Evolutionary conservation across 2,113 vertebrate species (phyloP).

Genomic region (Numida meleagris): DNA sequence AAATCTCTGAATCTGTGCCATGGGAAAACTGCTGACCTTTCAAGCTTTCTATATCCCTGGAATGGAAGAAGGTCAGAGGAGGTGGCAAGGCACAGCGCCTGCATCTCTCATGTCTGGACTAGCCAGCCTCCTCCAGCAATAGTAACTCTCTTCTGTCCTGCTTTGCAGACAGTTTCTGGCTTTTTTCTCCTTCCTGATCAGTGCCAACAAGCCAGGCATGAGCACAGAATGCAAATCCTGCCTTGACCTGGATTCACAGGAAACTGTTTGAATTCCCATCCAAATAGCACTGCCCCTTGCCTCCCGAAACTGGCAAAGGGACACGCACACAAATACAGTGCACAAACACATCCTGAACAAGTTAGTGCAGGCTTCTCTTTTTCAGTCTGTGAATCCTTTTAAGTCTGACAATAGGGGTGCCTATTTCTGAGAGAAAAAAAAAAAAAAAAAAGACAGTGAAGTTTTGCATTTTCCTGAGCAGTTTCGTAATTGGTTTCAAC

Average conservation of each 20-base stretch:
- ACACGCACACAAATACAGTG: not conserved
- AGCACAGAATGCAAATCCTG: conserved; percentile 43
- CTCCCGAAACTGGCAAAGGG: not conserved
- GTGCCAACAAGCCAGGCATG: not conserved
- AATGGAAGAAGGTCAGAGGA: conserved; percentile 34
- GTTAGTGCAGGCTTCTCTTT: not conserved
- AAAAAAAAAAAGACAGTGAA: not conserved
- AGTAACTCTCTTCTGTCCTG: conserved; percentile 1
- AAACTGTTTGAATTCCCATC: not conserved
- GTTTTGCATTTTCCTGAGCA: not conserved
- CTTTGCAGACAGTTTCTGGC: not conserved
- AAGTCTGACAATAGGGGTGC: not conserved
- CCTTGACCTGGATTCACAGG: not conserved
- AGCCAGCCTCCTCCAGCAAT: not conserved
- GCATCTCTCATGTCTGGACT: not conserved
- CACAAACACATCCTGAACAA: not conserved
- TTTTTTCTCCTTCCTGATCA: not conserved
- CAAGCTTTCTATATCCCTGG: not conserved
- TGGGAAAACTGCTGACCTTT: not conserved
- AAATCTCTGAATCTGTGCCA: not conserved
- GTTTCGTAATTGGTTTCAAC: not conserved
- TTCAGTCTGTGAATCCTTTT: not conserved
- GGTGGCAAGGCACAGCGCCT: not conserved
- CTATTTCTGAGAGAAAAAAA: not conserved
- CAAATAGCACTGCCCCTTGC: not conserved